Percentiles rank a stretch among this genome's conserved stretches.
Conservation (phyloP, 2,888 invertebrate genomes). For the Lasioglossum lativentre region DNA sequence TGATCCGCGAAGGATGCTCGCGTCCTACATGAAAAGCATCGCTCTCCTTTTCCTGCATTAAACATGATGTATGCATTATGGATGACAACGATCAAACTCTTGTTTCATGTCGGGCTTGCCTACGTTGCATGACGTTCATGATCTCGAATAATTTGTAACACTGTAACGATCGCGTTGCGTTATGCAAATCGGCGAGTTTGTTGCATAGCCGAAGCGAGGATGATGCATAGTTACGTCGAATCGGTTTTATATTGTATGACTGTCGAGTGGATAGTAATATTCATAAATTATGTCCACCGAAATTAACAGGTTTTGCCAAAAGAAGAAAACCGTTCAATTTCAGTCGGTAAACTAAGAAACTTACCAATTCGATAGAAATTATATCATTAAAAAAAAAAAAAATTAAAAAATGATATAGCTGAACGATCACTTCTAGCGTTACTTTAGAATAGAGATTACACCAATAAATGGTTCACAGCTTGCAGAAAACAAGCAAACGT, state of each 20-base stretch:
- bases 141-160: constrained; percentile 43
- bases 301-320: neutral
- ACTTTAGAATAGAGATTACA: neutral
- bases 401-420: neutral
- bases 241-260: neutral
- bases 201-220: neutral
- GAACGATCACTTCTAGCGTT: no score
- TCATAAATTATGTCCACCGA: neutral
- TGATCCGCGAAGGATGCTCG: constrained; percentile 2
- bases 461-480: neutral
- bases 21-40: constrained; percentile 13
- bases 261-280: neutral
- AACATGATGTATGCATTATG: constrained; percentile 41
- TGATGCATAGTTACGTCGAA: neutral
- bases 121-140: neutral
- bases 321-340: neutral
- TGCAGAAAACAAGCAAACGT: neutral
- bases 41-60: constrained; percentile 29
- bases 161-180: constrained; percentile 21
- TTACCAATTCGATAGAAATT: neutral
- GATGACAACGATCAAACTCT: constrained; percentile 40
- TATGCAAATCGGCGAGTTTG: constrained; percentile 24
- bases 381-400: neutral
- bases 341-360: neutral
- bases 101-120: constrained; percentile 28